Base-by-base conservation (phyloP, 2,888 invertebrate species). In the Sycophila texana region DNA sequence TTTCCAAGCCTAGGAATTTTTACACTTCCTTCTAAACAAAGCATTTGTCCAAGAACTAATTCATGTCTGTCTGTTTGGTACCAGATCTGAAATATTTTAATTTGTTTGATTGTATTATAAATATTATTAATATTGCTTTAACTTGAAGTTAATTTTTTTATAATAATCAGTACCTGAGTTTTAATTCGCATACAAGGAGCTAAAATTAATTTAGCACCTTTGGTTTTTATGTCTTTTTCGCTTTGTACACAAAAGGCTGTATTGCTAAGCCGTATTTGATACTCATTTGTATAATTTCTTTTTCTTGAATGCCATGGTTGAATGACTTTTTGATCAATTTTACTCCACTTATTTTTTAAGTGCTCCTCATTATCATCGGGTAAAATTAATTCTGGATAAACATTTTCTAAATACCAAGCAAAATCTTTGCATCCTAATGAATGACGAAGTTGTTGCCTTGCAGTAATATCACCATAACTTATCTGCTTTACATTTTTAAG, bases 251-350 rank as follows among this genome's bases (percentile, higher is more conserved):
- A 98, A 0, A 97, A 90, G 0, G 94, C 92, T 0, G 95, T 94
- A 74, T 94, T 94, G 22, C 93, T 91, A 81, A 98, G 91, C 66
- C 95, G 93, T 55, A 98, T 92, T 92, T 96, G 94, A 88, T 92
- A 96, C 0, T 94, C 93, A 85, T 94, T 93, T 0, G 94, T 92
- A 84, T 96, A 96, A 87, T 95, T 95, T 20, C 96, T 92, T 86
- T 95, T 95, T 76, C 95, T 93, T 0, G 94, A 94, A 90, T 96
- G 95, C 97, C 97, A 97, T 0, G 96, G 96, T 86, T 96, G 95
- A 83, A 94, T 95, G 81, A 93, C 93, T 84, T 93, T 93, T 79
- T 92, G 93, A 61, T 94, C 93, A 0, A 95, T 89, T 20, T 93
- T 93, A 1, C 92, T 92, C 91, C 94, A 92, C 86, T 93, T 93